Evolutionary conservation across 1,140 invertebrate genomes (phyloP).

Genomic region (Caenorhabditis briggsae): DNA sequence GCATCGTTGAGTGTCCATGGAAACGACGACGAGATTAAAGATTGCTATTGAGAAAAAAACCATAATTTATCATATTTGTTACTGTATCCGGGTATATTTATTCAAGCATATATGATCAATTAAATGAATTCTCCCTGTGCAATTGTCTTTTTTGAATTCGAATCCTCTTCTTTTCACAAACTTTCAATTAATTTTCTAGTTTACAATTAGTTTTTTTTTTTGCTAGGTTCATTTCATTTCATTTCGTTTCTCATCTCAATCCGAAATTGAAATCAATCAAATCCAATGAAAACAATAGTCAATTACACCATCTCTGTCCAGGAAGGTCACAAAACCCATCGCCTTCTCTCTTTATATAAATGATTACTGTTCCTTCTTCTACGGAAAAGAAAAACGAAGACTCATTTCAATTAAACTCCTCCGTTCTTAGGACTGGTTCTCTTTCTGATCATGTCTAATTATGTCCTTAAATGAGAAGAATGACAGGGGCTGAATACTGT

Average conservation of each 20-base stretch:
- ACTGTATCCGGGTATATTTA: not conserved
- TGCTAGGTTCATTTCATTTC: not conserved
- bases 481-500: not conserved
- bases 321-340: constrained; percentile 43
- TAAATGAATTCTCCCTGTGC: not conserved
- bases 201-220: not conserved
- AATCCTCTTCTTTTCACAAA: not conserved
- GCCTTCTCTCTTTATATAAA: constrained; percentile 13
- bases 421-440: not conserved
- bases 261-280: constrained; percentile 49
- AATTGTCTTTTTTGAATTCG: not conserved
- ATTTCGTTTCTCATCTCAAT: not conserved
- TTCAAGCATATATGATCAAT: not conserved
- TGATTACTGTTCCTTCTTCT: constrained; percentile 22
- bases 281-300: constrained; percentile 50
- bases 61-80: not conserved
- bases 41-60: not conserved
- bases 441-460: constrained; percentile 6
- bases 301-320: constrained; percentile 31
- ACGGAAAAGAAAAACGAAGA: not conserved
- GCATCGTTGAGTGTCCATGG: constrained; percentile 8
- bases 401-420: constrained; percentile 35
- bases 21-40: constrained; percentile 10
- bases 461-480: constrained; percentile 12
- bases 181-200: constrained; percentile 12